Evolutionary conservation across 2,797 vertebrate genomes (phyloP), one percentile per base, ranked within the genome.

Genomic region (Helarctos malayanus): DNA sequence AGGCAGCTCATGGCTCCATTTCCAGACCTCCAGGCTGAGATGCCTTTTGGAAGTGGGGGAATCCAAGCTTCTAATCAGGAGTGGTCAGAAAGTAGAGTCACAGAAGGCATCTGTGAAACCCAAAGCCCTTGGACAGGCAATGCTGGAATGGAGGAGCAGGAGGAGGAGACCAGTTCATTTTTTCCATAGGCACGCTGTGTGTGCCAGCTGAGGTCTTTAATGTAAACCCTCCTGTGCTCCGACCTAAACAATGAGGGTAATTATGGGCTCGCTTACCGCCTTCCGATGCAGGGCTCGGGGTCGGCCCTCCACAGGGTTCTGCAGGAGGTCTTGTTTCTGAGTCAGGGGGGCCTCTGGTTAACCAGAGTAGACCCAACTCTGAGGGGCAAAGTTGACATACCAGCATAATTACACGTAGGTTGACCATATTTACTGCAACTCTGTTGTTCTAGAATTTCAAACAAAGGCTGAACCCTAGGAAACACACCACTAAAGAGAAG

Each of bases 361-460:
- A 97, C 98, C 97, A 97, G 19, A 0, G n/a, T 52, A 4, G 96
- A 95, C 96, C 92, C 89, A 59, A 2, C 0, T 97, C 97, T 65
- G 94, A 95, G 54, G 97, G 96, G 91, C 97, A 98, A 97, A 97
- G 96, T 97, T 97, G 25, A 98, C 98, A 97, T 87, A 97, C 94
- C 97, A 97, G 91, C 14, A 47, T 89, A 97, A 98, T 98, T 98
- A 98, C 95, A 97, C 88, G 1, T 94, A 97, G 98, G 98, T 98
- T 98, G 98, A 98, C 98, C 98, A 81, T 95, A 96, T 98, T 98
- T 98, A 98, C 97, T 96, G 96, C 38, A 16, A 97, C 91, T 97
- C 97, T 98, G 97, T 97, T 97, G 95, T 97, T 98, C 98, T 98
- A 98, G 96, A 98, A 96, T 98, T 98, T 98, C 98, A 98, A 98